These are phyloP conservation scores for Cosmia pyralina DNA, from an alignment of 2,888 invertebrate species.

Conservation along the genomic window DNA sequence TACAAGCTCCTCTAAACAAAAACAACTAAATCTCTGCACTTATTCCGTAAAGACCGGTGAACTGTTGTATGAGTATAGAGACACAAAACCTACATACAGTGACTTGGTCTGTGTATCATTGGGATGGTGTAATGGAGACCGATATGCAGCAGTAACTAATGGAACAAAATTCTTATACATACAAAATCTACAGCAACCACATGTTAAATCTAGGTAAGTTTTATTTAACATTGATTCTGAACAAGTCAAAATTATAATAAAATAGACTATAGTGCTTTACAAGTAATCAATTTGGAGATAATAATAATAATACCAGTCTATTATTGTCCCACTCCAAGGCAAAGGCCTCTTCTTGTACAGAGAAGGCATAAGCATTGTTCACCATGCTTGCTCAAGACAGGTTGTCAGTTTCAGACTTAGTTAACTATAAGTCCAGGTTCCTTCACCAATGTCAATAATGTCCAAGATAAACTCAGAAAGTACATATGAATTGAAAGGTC, in stretches of 20 bases:
- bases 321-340: background rate
- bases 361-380: too few relatives aligned
- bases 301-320: background rate
- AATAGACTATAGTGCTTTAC: background rate
- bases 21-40: constrained; percentile 69
- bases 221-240: background rate
- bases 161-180: constrained; percentile 80
- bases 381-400: too few relatives aligned
- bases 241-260: background rate
- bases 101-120: constrained; percentile 78
- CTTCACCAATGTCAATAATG: background rate
- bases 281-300: background rate
- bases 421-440: background rate
- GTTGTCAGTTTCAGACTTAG: background rate
- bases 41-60: constrained; percentile 79
- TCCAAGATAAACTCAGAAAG: background rate
- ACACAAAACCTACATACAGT: constrained; percentile 45
- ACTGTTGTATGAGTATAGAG: constrained; percentile 70
- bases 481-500: too few relatives aligned
- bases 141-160: constrained; percentile 84
- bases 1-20: constrained; percentile 61
- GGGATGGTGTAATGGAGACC: constrained; percentile 81
- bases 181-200: constrained; percentile 81
- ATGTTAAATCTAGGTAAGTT: constrained; percentile 76
- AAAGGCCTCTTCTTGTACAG: background rate